Conservation (phyloP, 35 echinoderm and acorn worm genomes). For the Lytechinus pictus region DNA sequence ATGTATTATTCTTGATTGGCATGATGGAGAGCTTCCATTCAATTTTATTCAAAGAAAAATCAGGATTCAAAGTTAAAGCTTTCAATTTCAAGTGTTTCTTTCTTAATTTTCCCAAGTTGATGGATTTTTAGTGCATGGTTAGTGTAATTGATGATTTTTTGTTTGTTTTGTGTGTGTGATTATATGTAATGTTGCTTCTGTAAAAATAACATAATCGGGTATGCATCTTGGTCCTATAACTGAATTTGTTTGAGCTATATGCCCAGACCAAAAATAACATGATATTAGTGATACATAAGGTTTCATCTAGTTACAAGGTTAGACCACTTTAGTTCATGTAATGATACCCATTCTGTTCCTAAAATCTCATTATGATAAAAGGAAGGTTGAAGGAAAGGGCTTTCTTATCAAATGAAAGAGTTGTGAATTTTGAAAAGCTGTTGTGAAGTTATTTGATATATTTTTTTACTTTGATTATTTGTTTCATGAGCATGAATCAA, state of each 20-base stretch:
- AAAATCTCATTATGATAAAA: background rate
- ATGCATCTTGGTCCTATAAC: no score
- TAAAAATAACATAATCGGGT: no score
- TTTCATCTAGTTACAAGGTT: background rate
- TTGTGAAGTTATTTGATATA: no score
- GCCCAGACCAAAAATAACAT: no score
- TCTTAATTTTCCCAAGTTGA: background rate
- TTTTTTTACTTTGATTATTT: no score
- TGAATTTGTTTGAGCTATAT: no score
- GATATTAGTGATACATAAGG: no score
- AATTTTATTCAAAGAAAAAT: background rate
- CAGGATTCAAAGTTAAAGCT: background rate
- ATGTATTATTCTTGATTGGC: background rate
- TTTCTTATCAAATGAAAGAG: no score
- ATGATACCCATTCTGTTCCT: background rate
- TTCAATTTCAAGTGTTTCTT: background rate
- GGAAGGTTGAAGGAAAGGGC: background rate
- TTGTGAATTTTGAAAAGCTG: no score
- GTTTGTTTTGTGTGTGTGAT: background rate
- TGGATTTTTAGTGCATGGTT: background rate
- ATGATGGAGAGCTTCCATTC: background rate
- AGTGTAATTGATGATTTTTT: background rate
- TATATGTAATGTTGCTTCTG: background rate
- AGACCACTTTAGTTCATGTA: background rate
- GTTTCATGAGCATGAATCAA: no score